Base-by-base conservation (phyloP, 2,797 vertebrate genomes). In the Cetoscarus ocellatus region DNA sequence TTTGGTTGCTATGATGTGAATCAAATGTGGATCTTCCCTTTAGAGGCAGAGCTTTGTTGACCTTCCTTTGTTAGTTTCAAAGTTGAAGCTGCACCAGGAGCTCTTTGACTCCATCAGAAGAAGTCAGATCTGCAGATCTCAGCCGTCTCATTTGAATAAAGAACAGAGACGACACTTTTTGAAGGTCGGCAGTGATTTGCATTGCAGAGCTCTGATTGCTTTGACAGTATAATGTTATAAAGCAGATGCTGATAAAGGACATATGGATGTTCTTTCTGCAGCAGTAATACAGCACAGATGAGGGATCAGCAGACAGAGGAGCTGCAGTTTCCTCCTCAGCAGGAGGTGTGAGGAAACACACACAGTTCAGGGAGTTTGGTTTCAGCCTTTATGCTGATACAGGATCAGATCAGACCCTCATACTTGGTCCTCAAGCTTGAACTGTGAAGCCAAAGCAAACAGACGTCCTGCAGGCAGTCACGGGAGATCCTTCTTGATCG, bases 211-310 rank as follows among this genome's bases (percentile, higher is more conserved):
- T 8, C 6, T 1, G 39, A 36, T 73, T 56, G 61, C 34, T 65
- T 27, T 48, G 9, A 17, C 47, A 6, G 60, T 43, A 10, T 52
- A 19, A 63, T 18, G 42, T 43, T 27, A 42, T 35, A 76, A 44
- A 51, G 55, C 39, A 44, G 8, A 42, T 4, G 0, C 10, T 12
- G 40, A 45, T 42, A 3, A 42, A 12, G 27, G 27, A 27, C 27
- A 4, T 27, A 27, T 27, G 27, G 27, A 27, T 27, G 27, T 27
- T 27, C 27, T 27, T 27, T 27, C 27, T 27, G 27, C 27, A 2
- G 27, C 0, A 13, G 47, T 67, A 56, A 67, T 59, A 11, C 38
- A 15, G 55, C 47, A 51, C 54, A 50, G 65, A 58, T 67, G 45
- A 43, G 19, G 35, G 35, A 2, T 27, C 27, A 4, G 27, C 27